A percentile compares a stretch with the other conserved stretches of the same genome.
Conservation (phyloP, 2,888 invertebrate species). For the Branchipolynoe longqiensis region DNA sequence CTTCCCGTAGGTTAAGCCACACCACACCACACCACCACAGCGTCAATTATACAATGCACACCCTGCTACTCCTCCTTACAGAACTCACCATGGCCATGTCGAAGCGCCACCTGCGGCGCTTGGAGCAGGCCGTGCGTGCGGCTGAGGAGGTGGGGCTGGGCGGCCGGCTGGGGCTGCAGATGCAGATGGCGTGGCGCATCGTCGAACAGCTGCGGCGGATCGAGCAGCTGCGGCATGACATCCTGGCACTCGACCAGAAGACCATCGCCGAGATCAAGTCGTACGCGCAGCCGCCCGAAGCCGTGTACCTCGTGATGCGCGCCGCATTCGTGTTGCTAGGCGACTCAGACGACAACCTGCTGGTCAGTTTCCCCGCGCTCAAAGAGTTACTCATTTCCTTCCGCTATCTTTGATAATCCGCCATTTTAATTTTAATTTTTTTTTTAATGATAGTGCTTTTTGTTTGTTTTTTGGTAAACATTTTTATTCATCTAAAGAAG, state of each 20-base stretch:
- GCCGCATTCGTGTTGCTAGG: constrained; percentile 78
- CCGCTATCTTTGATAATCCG: no score
- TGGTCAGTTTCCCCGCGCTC: constrained; percentile 57
- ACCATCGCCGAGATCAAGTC: constrained; percentile 79
- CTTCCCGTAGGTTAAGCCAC: no score
- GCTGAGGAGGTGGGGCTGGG: constrained; percentile 57
- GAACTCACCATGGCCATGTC: constrained; percentile 63
- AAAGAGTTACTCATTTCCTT: no score
- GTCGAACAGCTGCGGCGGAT: constrained; percentile 61
- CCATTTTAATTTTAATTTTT: no score
- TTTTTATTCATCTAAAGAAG: no score
- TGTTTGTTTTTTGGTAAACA: no score
- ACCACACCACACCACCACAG: no score
- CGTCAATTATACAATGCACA: no score
- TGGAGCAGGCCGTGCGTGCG: constrained; percentile 56
- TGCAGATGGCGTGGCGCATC: constrained; percentile 61
- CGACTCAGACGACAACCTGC: constrained; percentile 62
- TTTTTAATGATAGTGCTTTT: no score
- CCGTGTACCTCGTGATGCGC: constrained; percentile 75
- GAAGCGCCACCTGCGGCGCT: constrained; percentile 52
- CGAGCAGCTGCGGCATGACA: constrained; percentile 70
- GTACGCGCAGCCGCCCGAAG: constrained; percentile 77
- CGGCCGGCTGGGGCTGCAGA: constrained; percentile 59
- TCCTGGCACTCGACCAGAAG: constrained; percentile 77
- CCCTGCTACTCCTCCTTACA: no score